phyloP scores from a whole-genome alignment of 2,888 invertebrate genomes.

The Quadroppia sp. region DNA sequence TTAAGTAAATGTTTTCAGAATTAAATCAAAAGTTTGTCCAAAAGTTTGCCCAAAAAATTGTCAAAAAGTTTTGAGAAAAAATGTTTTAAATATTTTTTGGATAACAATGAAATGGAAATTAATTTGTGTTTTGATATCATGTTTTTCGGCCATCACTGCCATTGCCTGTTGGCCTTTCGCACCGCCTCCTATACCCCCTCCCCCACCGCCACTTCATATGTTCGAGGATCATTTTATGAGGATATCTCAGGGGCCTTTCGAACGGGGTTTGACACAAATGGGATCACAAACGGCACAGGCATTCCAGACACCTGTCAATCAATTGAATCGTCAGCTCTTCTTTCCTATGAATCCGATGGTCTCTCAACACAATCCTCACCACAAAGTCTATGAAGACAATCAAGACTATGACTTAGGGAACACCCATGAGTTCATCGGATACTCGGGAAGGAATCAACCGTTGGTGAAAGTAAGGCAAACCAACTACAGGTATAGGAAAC shows the following conservation, averaged over 20 bases:
- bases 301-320: neutral
- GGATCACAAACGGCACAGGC: neutral
- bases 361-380: neutral
- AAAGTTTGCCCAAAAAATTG: too few relatives aligned
- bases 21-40: neutral
- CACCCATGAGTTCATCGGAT: constrained; percentile 8
- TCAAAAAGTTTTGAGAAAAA: neutral
- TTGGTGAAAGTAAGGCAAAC: neutral
- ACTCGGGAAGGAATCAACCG: too few relatives aligned
- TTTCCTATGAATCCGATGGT: neutral
- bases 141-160: neutral
- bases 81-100: neutral
- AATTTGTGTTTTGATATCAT: constrained; percentile 1
- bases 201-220: neutral
- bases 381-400: neutral
- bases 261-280: neutral
- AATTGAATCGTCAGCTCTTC: neutral
- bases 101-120: constrained; percentile 26
- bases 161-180: constrained; percentile 15
- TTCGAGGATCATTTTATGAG: constrained; percentile 22
- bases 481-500: constrained; percentile 17
- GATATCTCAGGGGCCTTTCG: neutral
- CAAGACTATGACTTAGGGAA: neutral
- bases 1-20: neutral
- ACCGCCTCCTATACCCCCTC: neutral